phyloP scores from a whole-genome alignment of 2,888 invertebrate genomes.

The Bruchidius siliquastri region DNA sequence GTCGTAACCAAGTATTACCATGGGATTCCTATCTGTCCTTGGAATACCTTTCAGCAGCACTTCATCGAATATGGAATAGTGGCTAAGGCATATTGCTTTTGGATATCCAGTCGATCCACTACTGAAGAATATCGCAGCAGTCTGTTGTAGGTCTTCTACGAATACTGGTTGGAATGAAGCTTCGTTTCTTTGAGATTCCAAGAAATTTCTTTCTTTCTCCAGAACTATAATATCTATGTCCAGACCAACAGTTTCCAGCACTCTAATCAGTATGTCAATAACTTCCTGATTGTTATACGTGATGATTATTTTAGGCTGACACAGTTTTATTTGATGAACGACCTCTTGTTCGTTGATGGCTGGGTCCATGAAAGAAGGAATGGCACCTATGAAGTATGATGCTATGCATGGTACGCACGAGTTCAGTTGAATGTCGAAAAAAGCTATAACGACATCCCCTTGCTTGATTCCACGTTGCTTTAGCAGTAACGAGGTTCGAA shows the following conservation, averaged over 20 bases:
- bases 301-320: conserved; percentile 10
- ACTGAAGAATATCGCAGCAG: conserved; percentile 31
- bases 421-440: conserved; percentile 49
- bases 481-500: conserved; percentile 46
- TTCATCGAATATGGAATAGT: conserved; percentile 9
- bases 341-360: neutral
- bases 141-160: conserved; percentile 17
- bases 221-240: conserved; percentile 9
- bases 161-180: conserved; percentile 21
- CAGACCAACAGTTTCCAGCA: conserved; percentile 11
- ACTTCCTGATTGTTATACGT: conserved; percentile 8
- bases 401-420: conserved; percentile 48
- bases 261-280: conserved; percentile 15
- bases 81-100: conserved; percentile 27
- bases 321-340: neutral
- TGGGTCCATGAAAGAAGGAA: conserved; percentile 3
- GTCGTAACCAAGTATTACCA: neutral
- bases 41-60: conserved; percentile 1
- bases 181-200: conserved; percentile 3
- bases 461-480: conserved; percentile 39
- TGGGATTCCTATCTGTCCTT: neutral
- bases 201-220: neutral
- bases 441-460: conserved; percentile 49
- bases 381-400: conserved; percentile 45
- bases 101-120: conserved; percentile 35